Evolutionary conservation across 2,113 vertebrate genomes (phyloP), one percentile per base, ranked within the genome.

Genomic region (Mola mola): DNA sequence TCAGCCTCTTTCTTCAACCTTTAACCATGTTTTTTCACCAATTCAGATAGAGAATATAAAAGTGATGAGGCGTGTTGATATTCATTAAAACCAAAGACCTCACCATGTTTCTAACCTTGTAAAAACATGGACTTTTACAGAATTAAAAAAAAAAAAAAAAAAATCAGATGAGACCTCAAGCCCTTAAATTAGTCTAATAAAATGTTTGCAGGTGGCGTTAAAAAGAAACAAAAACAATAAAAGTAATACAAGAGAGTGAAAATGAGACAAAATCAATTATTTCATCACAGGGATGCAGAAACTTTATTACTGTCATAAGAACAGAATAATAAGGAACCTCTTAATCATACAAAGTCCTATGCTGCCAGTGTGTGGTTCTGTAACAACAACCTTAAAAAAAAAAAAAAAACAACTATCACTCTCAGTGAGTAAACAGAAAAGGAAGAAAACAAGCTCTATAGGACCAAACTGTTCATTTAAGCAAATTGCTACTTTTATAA

Each of bases 301-400:
- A n/a, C 68, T 88, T 86, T 86, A 84, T 86, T 88, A 62, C 50
- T 58, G 20, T 11, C 36, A 51, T 12, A 56, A 16, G 7, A 21
- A 29, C 31, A 66, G 48, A 52, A 1, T 6, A 3, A 8, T 1
- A 21, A 47, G 11, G 9, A 41, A 67, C 56, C 25, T 38, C 17
- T 36, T 26, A 59, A 61, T 25, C n/a, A 64, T 17, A 69, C 34
- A 66, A 16, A n/a, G 20, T 19, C 58, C 34, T 22, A 20, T 26
- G 29, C 33, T 38, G 36, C 49, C 55, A 42, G 19, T 16, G 10
- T 9, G 19, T 2, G 15, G 17, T 49, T 55, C 29, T 33, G 29
- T 17, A 33, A 25, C 1, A 0, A 20, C 19, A 12, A 8, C 16
- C 34, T 26, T 36, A 4, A 49, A 53, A 44, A 21, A 36, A 10